Percentiles rank a stretch among this genome's conserved stretches.
phyloP scores from a whole-genome alignment of 2,797 vertebrate genomes.

The Hipposideros larvatus region DNA sequence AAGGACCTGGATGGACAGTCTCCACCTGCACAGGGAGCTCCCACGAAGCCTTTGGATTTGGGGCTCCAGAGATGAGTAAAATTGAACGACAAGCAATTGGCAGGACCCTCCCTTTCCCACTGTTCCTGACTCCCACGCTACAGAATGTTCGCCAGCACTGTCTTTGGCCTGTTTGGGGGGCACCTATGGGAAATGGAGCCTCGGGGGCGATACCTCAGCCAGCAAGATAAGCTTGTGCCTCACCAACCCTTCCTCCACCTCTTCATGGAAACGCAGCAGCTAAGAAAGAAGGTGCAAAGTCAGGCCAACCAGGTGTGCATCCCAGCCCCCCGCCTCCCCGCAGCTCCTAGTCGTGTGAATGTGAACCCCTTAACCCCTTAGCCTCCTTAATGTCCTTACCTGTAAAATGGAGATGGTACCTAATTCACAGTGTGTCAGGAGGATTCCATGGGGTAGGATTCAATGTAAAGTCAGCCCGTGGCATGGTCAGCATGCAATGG shows the following conservation, averaged over 20 bases:
- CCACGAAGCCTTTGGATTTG: background rate
- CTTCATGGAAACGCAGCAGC: rapidly evolving
- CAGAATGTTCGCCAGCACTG: background rate
- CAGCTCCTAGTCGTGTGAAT: background rate
- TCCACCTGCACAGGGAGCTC: background rate
- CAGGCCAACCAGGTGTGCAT: rapidly evolving
- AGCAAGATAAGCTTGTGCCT: background rate
- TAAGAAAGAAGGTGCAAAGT: background rate
- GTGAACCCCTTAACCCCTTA: background rate
- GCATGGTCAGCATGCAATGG: rapidly evolving
- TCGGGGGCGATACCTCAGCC: background rate
- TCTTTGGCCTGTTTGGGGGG: too few relatives aligned
- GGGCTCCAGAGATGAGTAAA: background rate
- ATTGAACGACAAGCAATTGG: background rate
- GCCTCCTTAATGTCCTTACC: background rate
- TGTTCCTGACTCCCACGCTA: background rate
- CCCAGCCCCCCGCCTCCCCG: too few relatives aligned
- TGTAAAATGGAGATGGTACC: background rate
- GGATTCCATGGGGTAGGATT: background rate
- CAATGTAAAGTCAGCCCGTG: background rate
- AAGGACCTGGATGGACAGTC: background rate
- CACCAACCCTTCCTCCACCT: rapidly evolving
- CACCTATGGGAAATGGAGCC: background rate
- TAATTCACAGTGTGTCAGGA: background rate
- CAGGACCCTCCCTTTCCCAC: background rate